Base-by-base conservation (phyloP, 2,113 vertebrate genomes). In the Edolisoma coerulescens region DNA sequence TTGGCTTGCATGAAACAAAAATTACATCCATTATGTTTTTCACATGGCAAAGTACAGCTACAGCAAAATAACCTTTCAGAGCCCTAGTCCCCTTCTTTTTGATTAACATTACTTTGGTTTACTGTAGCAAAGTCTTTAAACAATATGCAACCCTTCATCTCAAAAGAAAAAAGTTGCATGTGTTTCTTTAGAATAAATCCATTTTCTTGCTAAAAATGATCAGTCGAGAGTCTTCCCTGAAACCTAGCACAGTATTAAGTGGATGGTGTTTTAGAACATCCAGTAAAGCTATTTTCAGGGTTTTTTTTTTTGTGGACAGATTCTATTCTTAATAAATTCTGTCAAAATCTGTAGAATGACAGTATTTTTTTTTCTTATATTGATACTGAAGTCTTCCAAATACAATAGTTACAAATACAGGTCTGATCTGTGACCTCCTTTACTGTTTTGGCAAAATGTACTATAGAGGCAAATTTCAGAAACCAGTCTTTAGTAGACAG, bases 401-500 rank as follows among this genome's bases (percentile, higher is more conserved):
- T 93, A 57, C 14, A 69, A 42, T 54, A 61, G 42, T 87, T 83
- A 47, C 13, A 91, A 85, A 76, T 70, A 83, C 45, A 86, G 22
- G 27, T 71, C 84, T 90, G 24, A 81, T 93, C 20, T 60, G 11
- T 68, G 44, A 71, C 27, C 39, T 94, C 42, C 64, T 86, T 5
- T 77, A 75, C 32, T 92, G 44, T 42, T 86, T 96, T 92, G 85
- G 60, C 35, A 93, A 95, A 95, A 95, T 61, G 45, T 80, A 89
- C 76, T 73, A 11, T 19, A 86, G 88, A 94, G 93, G 93, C 93
- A 97, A 97, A 97, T 97, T 97, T 96, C 81, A 91, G 91, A 60
- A 95, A 68, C 45, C 85, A 91, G 24, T 91, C 91, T 94, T 96
- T 89, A 92, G 75, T 57, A 95, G 94, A 79, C 54, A 94, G 90